Percentiles rank a stretch among this genome's conserved stretches.
phyloP scores from a whole-genome alignment of 2,797 vertebrate species.

The Falco concolor region DNA sequence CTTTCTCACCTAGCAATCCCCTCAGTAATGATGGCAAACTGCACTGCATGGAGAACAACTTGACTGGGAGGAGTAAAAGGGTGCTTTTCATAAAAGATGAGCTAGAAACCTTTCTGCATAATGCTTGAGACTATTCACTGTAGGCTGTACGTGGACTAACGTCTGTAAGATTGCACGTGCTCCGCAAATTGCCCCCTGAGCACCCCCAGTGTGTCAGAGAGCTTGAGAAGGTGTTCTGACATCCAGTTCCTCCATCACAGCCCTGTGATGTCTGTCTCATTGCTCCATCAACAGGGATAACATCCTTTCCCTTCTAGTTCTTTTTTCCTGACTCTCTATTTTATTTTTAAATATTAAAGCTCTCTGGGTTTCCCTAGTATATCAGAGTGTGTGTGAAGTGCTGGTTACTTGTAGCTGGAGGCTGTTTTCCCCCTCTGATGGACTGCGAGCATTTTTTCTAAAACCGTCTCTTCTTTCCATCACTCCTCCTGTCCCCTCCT shows the following conservation, averaged over 20 bases:
- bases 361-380: constrained; percentile 59
- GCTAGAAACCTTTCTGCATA: neutral
- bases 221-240: neutral
- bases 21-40: neutral
- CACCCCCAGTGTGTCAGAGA: neutral
- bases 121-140: neutral
- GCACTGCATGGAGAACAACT: neutral
- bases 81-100: neutral
- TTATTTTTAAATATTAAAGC: constrained; percentile 60
- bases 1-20: neutral
- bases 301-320: neutral
- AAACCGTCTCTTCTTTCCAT: constrained; percentile 54
- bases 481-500: constrained; percentile 48
- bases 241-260: neutral
- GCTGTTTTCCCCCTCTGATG: constrained; percentile 65
- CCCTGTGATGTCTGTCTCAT: neutral
- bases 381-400: constrained; percentile 52
- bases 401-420: constrained; percentile 61
- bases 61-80: neutral
- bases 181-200: neutral
- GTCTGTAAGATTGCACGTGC: neutral
- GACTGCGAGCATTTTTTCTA: constrained; percentile 60
- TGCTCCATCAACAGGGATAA: neutral
- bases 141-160: neutral
- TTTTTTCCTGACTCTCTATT: neutral